phyloP scores from a whole-genome alignment of 2,797 vertebrate genomes.

The Spizella passerina region DNA sequence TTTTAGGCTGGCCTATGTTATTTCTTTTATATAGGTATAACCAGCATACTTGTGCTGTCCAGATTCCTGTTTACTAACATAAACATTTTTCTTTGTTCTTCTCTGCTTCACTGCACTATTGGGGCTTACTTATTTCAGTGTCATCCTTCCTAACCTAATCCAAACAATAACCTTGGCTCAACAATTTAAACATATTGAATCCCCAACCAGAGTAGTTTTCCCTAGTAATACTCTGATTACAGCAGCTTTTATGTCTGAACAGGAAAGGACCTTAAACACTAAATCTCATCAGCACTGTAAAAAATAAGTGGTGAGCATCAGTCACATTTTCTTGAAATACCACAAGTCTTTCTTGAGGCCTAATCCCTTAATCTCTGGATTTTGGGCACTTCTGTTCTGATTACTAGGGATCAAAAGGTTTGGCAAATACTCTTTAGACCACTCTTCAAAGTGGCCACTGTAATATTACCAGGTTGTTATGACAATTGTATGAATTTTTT shows the following conservation, averaged over 20 bases:
- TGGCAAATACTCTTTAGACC: slow-evolving; percentile 39
- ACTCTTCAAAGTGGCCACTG: slow-evolving; percentile 43
- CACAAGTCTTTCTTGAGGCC: slow-evolving; percentile 63
- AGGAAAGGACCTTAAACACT: slow-evolving; percentile 70
- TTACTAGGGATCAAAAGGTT: slow-evolving; percentile 64
- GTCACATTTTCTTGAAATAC: slow-evolving; percentile 71
- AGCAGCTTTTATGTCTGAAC: slow-evolving; percentile 73
- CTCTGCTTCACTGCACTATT: background rate
- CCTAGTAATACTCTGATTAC: slow-evolving; percentile 73
- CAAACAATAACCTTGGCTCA: slow-evolving; percentile 64
- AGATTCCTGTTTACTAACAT: background rate
- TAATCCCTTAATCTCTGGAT: slow-evolving; percentile 73
- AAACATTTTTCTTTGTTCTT: slow-evolving; percentile 38
- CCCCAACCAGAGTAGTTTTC: slow-evolving; percentile 51
- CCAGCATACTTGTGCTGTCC: background rate
- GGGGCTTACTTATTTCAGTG: slow-evolving; percentile 35
- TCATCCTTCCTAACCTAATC: slow-evolving; percentile 60
- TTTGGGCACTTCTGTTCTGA: slow-evolving; percentile 72
- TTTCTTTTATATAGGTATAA: background rate
- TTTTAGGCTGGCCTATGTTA: background rate
- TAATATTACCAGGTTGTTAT: slow-evolving; percentile 6
- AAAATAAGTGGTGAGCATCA: slow-evolving; percentile 74
- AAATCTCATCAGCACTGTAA: slow-evolving; percentile 72
- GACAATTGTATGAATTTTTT: background rate
- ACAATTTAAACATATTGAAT: slow-evolving; percentile 67